Base-by-base conservation (phyloP, 2,888 invertebrate species). In the Augiades crinisus region DNA sequence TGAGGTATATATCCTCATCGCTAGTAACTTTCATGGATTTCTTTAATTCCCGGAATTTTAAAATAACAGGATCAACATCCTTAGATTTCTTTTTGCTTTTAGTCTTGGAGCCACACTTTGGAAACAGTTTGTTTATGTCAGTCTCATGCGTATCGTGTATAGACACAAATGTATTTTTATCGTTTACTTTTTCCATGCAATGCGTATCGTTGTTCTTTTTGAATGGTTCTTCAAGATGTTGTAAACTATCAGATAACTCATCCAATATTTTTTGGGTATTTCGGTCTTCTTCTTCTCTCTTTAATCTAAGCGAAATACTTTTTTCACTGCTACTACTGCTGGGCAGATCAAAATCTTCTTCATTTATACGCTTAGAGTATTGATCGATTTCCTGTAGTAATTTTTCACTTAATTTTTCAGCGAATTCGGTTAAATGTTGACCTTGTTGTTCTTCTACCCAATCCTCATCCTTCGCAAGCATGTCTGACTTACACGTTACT, bases 361-460 rank as follows among this genome's bases (percentile, higher is more conserved):
- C 91, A 44, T 83, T 90, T 17, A 90, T 88, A 40, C 88, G 72
- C 65, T 90, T 90, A 22, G 90, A 90, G 63, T 90, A 90, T 68
- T 90, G 92, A 68, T 95, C 95, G 57, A 95, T 93, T 79, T 96
- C 95, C 58, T 94, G 93, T 49, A 95, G 90, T 55, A 96, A 81
- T 72, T 95, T 95, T 68, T 95, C 95, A 68, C 95, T 95, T n/a
- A 96, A 81, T 70, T 94, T 93, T 68, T 96, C 95, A 1, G 95
- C 95, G 65, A 95, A 95, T 65, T 95, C 95, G 1, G 93, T 93
- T 56, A 95, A 85, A 70, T 95, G 94, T 64, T 92, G 92, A 57
- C 91, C 90, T 58, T 69, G 68, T 53, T 77, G 79, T 62, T 93
- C 92, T 47, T 91, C 91, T 1, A 75, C 64, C 93, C 93, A 93